Evolutionary conservation across 2,797 vertebrate genomes (phyloP), one percentile per base, ranked within the genome.

Genomic region (Lemur catta): DNA sequence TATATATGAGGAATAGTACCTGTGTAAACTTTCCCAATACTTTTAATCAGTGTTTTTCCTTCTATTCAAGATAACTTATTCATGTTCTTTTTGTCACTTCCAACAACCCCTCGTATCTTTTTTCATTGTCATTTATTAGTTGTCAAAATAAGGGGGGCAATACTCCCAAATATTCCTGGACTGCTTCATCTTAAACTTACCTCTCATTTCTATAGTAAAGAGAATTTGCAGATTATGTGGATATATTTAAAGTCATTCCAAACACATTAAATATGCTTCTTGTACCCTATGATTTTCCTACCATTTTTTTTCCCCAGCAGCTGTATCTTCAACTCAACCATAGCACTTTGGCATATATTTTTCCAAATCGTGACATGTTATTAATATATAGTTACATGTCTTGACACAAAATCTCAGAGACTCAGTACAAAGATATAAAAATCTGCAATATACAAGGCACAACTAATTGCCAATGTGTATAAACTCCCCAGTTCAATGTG

Each of bases 361-460:
- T 75, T 88, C 55, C 17, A 82, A 82, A 78, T 75, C 86, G 97
- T 97, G 20, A 76, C 82, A 14, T 78, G 80, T 22, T 0, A 59
- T 59, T 59, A 26, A 26, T 26, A 0, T 71, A 57, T 4, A 46
- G 10, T 17, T 94, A 41, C 9, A 13, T 0, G 57, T 94, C 28
- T 67, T 96, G 46, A 71, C 82, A 82, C 9, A 89, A 75, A 92
- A 82, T 57, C 48, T 93, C 14, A 35, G 57, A 4, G 33, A 75
- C 65, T 43, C 18, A 85, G 8, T 63, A 78, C 52, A 84, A 61
- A 22, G 38, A 72, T 61, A 75, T n/a, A 8, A 93, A 93, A 67
- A 10, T 7, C 91, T 63, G 10, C n/a, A 95, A 72, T 93, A 96
- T 90, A 94, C 33, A 97, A 97, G 69, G 11, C 13, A 91, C 33